Percentiles rank a stretch among this genome's conserved stretches.
phyloP scores from a whole-genome alignment of 2,888 invertebrate genomes.

The Dermolepida albohirtum region DNA sequence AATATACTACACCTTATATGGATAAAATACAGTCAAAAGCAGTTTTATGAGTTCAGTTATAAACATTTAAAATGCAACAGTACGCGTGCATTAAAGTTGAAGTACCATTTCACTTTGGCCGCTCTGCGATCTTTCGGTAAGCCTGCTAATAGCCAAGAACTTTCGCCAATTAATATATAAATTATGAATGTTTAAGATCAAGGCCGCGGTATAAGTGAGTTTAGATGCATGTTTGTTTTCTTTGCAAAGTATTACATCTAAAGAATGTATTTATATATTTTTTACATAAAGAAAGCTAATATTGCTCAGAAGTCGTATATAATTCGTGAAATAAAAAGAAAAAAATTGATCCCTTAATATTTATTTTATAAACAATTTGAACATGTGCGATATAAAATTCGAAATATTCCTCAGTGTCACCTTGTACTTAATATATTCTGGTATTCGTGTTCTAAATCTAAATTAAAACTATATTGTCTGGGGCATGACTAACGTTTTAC shows the following conservation, averaged over 20 bases:
- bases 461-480: slow-evolving; percentile 21
- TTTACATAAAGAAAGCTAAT: background rate
- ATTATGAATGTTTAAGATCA: slow-evolving; percentile 23
- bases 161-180: slow-evolving; percentile 28
- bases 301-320: no score
- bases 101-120: no score
- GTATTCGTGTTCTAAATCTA: slow-evolving; percentile 17
- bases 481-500: slow-evolving; percentile 7
- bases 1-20: slow-evolving; percentile 24
- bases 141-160: slow-evolving; percentile 7
- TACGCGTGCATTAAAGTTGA: no score
- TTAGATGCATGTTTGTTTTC: background rate
- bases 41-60: slow-evolving; percentile 14
- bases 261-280: slow-evolving; percentile 12
- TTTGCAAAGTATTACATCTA: slow-evolving; percentile 3
- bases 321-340: slow-evolving; percentile 4
- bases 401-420: slow-evolving; percentile 23
- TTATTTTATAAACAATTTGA: background rate
- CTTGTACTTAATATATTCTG: slow-evolving; percentile 23
- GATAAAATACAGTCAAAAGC: slow-evolving; percentile 22
- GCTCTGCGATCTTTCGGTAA: no score
- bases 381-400: slow-evolving; percentile 30
- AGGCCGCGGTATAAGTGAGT: slow-evolving; percentile 7
- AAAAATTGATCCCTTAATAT: slow-evolving; percentile 5
- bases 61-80: no score